Base-by-base conservation (phyloP, 2,113 vertebrate species). In the Tamias sibiricus region DNA sequence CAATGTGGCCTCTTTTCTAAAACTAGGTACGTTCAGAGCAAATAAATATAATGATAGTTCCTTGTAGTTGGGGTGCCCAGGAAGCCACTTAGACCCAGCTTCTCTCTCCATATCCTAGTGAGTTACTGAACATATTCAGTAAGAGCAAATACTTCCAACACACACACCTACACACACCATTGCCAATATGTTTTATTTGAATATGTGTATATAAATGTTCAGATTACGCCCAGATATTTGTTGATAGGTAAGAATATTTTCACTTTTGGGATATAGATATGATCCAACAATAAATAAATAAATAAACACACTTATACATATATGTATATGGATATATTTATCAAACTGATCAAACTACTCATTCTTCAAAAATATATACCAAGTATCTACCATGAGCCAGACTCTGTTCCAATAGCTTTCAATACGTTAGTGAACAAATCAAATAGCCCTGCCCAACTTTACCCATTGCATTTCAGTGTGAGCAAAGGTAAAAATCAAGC, bases 1-100 rank as follows among this genome's bases (percentile, higher is more conserved):
- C 96, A 97, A 64, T 91, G 91, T 95, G 96, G 92, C 91, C 97
- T 98, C 95, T 91, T 96, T 84, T 96, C 95, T 95, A 92, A 85
- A 96, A 96, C 83, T 96, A 96, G 24, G 24, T 62, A 62, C 12
- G 54, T 57, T 57, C 17, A 57, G 54, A 7, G 20, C 22, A 57
- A 22, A 24, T 9, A 22, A 62, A 62, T 62, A 2, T 69, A 62
- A 72, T 75, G 47, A 84, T 62, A 62, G 47, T 57, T 79, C 81
- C 42, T 79, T 68, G 0, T 28, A 97, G 97, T 86, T 97, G 97
- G 95, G 92, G 88, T 92, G 90, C 95, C 96, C 95, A 92, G 92
- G 83, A 97, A 97, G 95, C 97, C 95, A 95, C 79, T 91, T 86
- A 96, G 88, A 95, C 0, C 0, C 82, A 88, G 64, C 12, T 68